phyloP scores from a whole-genome alignment of 2,797 vertebrate species.

The Fundulus diaphanus region DNA sequence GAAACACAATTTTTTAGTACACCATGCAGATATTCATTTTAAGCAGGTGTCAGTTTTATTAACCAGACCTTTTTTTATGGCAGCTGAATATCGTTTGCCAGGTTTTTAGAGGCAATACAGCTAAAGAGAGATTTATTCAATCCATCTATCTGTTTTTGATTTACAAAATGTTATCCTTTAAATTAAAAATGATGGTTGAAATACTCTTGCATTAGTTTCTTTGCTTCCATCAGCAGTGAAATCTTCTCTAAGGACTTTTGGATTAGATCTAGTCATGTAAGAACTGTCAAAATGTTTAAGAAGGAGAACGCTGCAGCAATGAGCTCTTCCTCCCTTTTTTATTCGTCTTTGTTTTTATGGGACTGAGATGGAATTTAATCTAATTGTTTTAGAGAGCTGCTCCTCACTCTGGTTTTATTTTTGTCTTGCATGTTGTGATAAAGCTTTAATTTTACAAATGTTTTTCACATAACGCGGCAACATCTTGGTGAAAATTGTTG shows the following conservation, averaged over 20 bases:
- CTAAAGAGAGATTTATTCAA: background rate
- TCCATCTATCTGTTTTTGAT: background rate
- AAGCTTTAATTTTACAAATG: slow-evolving; percentile 8
- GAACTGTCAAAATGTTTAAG: background rate
- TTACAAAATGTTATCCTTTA: background rate
- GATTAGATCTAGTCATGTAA: background rate
- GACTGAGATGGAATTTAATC: background rate
- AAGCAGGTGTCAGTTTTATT: background rate
- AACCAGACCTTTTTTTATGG: background rate
- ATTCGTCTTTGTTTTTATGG: no score
- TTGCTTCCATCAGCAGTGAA: background rate
- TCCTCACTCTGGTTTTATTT: background rate
- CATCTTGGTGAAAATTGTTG: background rate
- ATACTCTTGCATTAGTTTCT: background rate
- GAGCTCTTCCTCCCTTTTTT: background rate
- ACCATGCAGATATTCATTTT: background rate
- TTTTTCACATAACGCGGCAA: background rate
- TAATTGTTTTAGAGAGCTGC: background rate
- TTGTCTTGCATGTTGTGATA: background rate
- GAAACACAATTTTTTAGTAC: background rate
- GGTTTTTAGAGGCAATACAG: background rate
- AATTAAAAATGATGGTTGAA: background rate
- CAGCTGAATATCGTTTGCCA: background rate
- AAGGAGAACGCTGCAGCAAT: background rate
- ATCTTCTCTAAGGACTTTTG: background rate